phyloP scores from a whole-genome alignment of 2,888 invertebrate genomes.

The Synanthedon myopaeformis region DNA sequence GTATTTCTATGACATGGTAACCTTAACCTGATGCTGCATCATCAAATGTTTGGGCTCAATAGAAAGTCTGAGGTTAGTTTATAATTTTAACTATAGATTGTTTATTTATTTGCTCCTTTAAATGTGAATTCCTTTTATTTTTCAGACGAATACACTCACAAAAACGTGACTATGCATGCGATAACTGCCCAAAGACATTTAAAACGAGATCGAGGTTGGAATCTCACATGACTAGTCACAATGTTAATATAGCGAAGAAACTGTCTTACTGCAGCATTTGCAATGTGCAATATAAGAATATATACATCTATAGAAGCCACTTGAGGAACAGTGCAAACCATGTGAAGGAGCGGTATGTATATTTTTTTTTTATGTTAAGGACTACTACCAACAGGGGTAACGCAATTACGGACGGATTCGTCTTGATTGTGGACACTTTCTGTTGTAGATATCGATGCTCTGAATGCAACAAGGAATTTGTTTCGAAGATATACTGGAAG shows the following conservation, averaged over 20 bases:
- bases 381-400: no score
- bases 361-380: no score
- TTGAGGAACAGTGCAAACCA: slow-evolving; percentile 31
- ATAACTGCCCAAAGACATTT: slow-evolving; percentile 26
- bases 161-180: slow-evolving; percentile 26
- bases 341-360: slow-evolving; percentile 24
- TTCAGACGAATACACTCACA: slow-evolving; percentile 30
- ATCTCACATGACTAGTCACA: slow-evolving; percentile 24
- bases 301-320: slow-evolving; percentile 37
- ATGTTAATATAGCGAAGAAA: slow-evolving; percentile 14
- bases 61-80: no score
- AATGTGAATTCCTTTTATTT: neutral
- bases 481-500: slow-evolving; percentile 29
- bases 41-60: no score
- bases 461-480: slow-evolving; percentile 33
- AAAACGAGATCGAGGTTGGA: slow-evolving; percentile 24
- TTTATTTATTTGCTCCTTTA: no score
- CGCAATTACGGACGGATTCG: no score
- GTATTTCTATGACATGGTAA: no score
- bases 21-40: no score
- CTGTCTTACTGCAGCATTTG: slow-evolving; percentile 31
- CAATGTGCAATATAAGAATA: slow-evolving; percentile 33
- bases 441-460: slow-evolving; percentile 29
- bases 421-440: neutral
- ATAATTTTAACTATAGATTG: no score